Percentiles rank a stretch among this genome's conserved stretches.
These are phyloP conservation scores for Melanostoma scalare DNA, from an alignment of 2,888 invertebrate genomes.

Conservation along the genomic window DNA sequence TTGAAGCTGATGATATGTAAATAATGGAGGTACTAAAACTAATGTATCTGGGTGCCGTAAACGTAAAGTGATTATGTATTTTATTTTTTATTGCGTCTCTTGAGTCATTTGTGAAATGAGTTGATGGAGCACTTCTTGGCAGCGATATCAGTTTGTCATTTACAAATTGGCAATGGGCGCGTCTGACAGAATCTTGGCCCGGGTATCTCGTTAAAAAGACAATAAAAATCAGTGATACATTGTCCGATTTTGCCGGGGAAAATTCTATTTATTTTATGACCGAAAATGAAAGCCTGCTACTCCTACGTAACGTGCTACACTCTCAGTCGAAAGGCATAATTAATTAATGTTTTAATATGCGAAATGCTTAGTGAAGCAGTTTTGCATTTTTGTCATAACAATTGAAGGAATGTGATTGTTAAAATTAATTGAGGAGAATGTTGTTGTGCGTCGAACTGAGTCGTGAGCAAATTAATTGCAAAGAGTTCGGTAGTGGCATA, in stretches of 20 bases:
- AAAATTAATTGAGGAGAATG: conserved; percentile 42
- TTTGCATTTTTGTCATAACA: conserved; percentile 36
- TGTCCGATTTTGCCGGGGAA: conserved; percentile 31
- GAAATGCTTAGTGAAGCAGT: conserved; percentile 48
- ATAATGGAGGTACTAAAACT: conserved; percentile 63
- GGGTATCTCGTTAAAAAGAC: background rate
- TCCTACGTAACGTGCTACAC: conserved; percentile 36
- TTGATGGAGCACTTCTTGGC: conserved; percentile 59
- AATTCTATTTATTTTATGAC: conserved; percentile 37
- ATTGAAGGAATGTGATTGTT: conserved; percentile 49
- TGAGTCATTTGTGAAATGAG: conserved; percentile 39
- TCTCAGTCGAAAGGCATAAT: background rate
- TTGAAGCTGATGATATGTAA: conserved; percentile 56
- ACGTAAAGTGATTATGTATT: conserved; percentile 40
- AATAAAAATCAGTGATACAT: conserved; percentile 27
- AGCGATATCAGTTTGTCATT: conserved; percentile 63
- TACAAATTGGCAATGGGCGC: conserved; percentile 62
- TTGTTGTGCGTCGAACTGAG: no score
- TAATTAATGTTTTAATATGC: conserved; percentile 62
- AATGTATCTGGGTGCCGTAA: conserved; percentile 54
- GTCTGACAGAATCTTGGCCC: conserved; percentile 23
- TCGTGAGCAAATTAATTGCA: no score
- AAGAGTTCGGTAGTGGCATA: no score
- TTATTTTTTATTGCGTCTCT: conserved; percentile 21
- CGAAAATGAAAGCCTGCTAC: conserved; percentile 16